Conservation (phyloP, 2,888 invertebrate species). For the Hemaris fuciformis region DNA sequence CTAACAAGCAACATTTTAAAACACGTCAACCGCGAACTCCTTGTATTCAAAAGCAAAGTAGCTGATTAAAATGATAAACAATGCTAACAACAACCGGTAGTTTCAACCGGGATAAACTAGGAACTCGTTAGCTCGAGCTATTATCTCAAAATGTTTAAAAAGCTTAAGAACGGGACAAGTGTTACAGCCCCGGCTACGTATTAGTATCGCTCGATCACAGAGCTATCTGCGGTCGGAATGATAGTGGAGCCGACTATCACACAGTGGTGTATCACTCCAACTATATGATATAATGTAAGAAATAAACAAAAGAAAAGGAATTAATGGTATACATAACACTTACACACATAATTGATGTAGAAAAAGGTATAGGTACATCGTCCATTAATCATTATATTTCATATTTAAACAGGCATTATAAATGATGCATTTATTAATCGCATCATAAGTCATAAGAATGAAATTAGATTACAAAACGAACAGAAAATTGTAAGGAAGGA, state of each 20-base stretch:
- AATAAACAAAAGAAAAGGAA: too few species aligned
- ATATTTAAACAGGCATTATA: too few species aligned
- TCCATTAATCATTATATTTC: too few species aligned
- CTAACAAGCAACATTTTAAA: neutral
- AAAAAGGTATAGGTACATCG: too few species aligned
- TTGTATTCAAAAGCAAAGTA: neutral
- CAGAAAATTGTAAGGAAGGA: too few species aligned
- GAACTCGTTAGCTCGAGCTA: neutral
- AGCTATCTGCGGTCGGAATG: slow-evolving; percentile 32
- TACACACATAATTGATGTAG: too few species aligned
- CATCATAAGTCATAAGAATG: too few species aligned
- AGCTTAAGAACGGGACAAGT: neutral
- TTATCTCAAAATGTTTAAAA: neutral
- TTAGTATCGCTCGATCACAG: slow-evolving; percentile 22
- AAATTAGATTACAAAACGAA: too few species aligned
- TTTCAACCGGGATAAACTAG: neutral
- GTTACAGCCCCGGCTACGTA: neutral
- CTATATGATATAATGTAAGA: too few species aligned
- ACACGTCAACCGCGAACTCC: neutral
- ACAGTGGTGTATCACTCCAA: neutral
- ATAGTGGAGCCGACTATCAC: slow-evolving; percentile 8
- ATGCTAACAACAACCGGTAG: neutral
- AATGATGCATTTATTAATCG: too few species aligned
- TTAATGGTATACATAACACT: too few species aligned
- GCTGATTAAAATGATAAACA: slow-evolving; percentile 2